phyloP scores from a whole-genome alignment of 2,113 vertebrate species.

The Reinhardtius hippoglossoides region DNA sequence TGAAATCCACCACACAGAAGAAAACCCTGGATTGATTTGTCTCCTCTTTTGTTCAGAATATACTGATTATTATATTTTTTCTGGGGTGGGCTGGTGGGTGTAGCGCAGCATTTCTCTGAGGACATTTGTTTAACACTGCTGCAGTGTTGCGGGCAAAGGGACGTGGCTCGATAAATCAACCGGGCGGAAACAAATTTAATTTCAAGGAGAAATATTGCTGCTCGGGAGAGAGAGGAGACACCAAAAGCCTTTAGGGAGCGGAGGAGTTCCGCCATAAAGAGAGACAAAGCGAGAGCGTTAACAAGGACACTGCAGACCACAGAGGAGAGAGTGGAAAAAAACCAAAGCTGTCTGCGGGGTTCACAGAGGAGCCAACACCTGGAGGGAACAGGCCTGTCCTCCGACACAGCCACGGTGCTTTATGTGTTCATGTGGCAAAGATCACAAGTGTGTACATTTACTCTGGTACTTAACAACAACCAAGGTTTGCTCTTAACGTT shows the following conservation, averaged over 20 bases:
- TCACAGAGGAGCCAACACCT: slow-evolving; percentile 32
- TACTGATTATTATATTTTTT: not conserved
- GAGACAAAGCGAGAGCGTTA: slow-evolving; percentile 46
- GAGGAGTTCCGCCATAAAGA: slow-evolving; percentile 22
- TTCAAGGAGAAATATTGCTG: slow-evolving; percentile 66
- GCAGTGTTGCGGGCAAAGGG: slow-evolving; percentile 19
- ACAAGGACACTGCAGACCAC: slow-evolving; percentile 54
- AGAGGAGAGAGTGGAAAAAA: slow-evolving; percentile 42
- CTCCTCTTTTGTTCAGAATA: slow-evolving; percentile 5
- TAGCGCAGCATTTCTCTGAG: slow-evolving; percentile 18
- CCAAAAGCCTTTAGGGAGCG: slow-evolving; percentile 44
- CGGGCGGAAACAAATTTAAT: slow-evolving; percentile 60
- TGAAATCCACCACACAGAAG: not conserved
- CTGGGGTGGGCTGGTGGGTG: not conserved
- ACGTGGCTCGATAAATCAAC: slow-evolving; percentile 57
- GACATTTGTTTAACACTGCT: slow-evolving; percentile 41
- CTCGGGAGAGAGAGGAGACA: slow-evolving; percentile 10
- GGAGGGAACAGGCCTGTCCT: slow-evolving; percentile 51
- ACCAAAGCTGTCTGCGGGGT: slow-evolving; percentile 24
- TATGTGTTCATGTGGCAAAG: not conserved
- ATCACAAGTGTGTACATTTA: not conserved
- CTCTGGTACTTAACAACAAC: not conserved
- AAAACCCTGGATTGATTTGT: not conserved
- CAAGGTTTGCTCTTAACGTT: not conserved
- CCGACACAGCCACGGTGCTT: slow-evolving; percentile 15